Evolutionary conservation across 2,113 vertebrate species (phyloP).

Genomic region (Struthidea cinerea): DNA sequence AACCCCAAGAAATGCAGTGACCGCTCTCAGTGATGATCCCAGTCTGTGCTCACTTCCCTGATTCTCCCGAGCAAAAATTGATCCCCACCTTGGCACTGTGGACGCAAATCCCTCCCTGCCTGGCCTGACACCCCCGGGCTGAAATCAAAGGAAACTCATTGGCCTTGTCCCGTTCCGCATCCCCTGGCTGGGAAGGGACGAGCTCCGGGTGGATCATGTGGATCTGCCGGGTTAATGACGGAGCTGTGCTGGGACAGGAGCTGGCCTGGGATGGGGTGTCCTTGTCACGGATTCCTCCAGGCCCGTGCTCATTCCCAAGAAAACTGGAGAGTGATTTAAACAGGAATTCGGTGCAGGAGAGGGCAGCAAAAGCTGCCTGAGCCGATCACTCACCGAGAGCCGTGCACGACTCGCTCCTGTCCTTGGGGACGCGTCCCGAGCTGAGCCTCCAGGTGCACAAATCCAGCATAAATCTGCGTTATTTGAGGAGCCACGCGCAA

Average conservation of each 20-base stretch:
- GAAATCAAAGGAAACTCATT: neutral
- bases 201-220: neutral
- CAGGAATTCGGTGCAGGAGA: neutral
- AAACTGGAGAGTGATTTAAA: neutral
- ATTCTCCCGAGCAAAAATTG: neutral
- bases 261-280: neutral
- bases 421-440: fast-evolving
- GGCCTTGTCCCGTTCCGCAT: neutral
- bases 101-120: neutral
- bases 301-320: neutral
- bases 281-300: neutral
- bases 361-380: neutral
- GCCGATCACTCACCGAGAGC: neutral
- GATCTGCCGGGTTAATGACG: neutral
- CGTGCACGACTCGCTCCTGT: neutral
- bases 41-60: neutral
- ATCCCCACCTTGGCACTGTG: neutral
- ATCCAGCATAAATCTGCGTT: neutral
- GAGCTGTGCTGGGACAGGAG: neutral
- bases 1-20: neutral
- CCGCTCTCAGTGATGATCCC: neutral
- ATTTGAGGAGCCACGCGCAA: neutral
- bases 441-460: neutral
- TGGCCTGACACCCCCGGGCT: neutral
- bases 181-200: neutral